Percentiles rank a stretch among this genome's conserved stretches.
These are phyloP conservation scores for Hucho hucho DNA, from an alignment of 2,113 vertebrate genomes.

Conservation along the genomic window DNA sequence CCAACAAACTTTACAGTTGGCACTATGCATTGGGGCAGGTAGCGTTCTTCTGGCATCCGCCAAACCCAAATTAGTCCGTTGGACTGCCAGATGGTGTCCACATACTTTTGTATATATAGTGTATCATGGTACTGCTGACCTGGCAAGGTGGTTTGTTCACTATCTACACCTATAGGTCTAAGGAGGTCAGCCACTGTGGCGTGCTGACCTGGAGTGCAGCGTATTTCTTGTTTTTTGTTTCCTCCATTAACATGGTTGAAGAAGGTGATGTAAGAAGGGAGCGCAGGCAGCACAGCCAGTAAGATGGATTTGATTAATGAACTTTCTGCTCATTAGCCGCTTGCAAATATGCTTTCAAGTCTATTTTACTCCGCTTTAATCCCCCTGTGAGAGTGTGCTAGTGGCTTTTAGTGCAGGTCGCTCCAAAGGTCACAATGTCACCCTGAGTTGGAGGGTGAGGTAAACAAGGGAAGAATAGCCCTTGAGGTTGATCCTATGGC, in stretches of 20 bases:
- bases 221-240: neutral
- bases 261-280: neutral
- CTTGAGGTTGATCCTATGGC: too few species aligned
- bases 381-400: slow-evolving; percentile 54
- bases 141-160: too few species aligned
- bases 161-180: too few species aligned
- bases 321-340: slow-evolving; percentile 56
- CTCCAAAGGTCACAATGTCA: slow-evolving; percentile 67
- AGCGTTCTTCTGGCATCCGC: too few species aligned
- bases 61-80: too few species aligned
- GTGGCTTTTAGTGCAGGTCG: slow-evolving; percentile 46
- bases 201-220: neutral
- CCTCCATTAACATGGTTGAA: neutral
- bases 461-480: slow-evolving; percentile 52
- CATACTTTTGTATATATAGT: neutral
- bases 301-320: slow-evolving; percentile 49
- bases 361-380: slow-evolving; percentile 52
- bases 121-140: neutral
- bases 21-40: too few species aligned
- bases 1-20: too few species aligned
- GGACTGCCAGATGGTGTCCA: too few species aligned
- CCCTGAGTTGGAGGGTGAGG: slow-evolving; percentile 48
- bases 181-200: too few species aligned
- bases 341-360: slow-evolving; percentile 70
- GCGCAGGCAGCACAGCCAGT: neutral